Conservation (phyloP, 2,888 invertebrate genomes). For the Lamproptera curius region DNA sequence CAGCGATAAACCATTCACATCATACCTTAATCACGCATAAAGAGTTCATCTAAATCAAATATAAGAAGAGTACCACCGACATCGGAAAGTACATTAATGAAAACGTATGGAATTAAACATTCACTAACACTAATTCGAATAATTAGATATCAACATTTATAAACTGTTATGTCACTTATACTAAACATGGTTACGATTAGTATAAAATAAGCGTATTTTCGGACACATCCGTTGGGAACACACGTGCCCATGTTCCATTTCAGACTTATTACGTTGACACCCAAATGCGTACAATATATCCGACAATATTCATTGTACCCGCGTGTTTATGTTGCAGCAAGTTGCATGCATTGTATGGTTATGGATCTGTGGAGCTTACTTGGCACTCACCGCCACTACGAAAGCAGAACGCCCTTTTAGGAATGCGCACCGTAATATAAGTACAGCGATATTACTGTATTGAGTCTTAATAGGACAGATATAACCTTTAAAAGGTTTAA, state of each 20-base stretch:
- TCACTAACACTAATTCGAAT: constrained; percentile 12
- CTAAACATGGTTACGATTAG: constrained; percentile 68
- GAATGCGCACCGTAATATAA: too few relatives aligned
- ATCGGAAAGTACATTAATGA: constrained; percentile 1
- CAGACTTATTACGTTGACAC: constrained; percentile 66
- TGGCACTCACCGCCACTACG: too few relatives aligned
- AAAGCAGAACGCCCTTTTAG: too few relatives aligned
- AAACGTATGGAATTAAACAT: constrained; percentile 16
- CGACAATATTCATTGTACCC: not conserved
- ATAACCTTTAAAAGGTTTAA: too few relatives aligned
- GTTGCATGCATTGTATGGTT: too few relatives aligned
- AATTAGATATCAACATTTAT: constrained; percentile 63
- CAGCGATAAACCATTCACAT: constrained; percentile 27
- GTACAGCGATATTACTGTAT: too few relatives aligned
- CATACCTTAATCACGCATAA: constrained; percentile 23
- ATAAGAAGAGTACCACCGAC: not conserved
- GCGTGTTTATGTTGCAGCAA: not conserved
- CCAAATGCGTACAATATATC: constrained; percentile 26
- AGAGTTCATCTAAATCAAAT: constrained; percentile 24
- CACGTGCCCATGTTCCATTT: constrained; percentile 62
- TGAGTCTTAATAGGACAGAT: too few relatives aligned
- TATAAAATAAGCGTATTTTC: constrained; percentile 77
- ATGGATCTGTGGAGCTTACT: too few relatives aligned
- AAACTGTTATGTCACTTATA: constrained; percentile 55
- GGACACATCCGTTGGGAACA: constrained; percentile 62